A percentile compares a stretch with the other conserved stretches of the same genome.
Conservation (phyloP, 2,888 invertebrate species). For the Diaphora mendica region DNA sequence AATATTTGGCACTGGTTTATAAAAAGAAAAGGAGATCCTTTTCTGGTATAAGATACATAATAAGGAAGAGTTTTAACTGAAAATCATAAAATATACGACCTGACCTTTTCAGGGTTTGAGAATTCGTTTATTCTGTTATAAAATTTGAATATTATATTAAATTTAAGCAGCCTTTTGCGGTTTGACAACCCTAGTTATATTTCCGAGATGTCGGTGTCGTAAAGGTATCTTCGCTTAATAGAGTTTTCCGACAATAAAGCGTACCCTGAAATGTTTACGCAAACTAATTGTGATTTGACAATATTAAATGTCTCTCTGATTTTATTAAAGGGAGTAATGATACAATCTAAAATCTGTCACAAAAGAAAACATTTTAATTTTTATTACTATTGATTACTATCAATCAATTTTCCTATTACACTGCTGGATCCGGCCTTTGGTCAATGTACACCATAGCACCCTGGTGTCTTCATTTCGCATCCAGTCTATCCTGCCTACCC, state of each 20-base stretch:
- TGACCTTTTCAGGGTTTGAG: background rate
- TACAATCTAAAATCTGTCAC: background rate
- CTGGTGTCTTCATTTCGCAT: no score
- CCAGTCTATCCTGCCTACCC: background rate
- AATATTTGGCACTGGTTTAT: no score
- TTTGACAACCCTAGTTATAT: slow-evolving; percentile 36
- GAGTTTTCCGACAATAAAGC: slow-evolving; percentile 54
- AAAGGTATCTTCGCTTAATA: slow-evolving; percentile 57
- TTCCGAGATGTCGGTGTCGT: slow-evolving; percentile 35
- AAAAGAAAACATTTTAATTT: background rate
- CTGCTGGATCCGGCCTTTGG: no score
- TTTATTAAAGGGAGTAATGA: background rate
- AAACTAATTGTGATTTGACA: slow-evolving; percentile 18
- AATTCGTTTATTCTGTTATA: background rate
- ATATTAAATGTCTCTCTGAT: slow-evolving; percentile 17
- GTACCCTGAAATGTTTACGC: slow-evolving; percentile 32
- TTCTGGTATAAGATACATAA: background rate
- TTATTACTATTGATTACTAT: background rate
- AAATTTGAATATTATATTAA: background rate
- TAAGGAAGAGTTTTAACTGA: background rate
- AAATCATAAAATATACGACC: background rate
- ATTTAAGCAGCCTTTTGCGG: background rate
- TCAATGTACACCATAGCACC: no score
- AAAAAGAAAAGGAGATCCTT: background rate
- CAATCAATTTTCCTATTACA: background rate